Base-by-base conservation (phyloP, 1,140 invertebrate genomes). In the Drosophila cardini region DNA sequence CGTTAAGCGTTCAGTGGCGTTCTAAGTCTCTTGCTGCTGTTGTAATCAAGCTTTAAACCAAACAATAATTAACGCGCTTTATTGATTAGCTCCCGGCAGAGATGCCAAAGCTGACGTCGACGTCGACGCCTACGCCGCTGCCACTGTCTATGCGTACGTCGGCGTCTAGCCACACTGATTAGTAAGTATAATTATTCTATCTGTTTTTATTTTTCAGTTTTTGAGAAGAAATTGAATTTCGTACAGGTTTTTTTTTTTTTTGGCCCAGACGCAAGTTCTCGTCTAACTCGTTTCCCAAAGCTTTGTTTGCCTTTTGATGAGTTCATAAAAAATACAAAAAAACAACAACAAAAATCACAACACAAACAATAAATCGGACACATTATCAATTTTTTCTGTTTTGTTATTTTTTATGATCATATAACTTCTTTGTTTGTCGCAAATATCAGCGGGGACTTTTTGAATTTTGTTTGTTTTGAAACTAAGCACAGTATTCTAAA, bases 11-110 rank as follows among this genome's bases (percentile, higher is more conserved):
- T 80, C 78, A 15, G 42, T 68, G 46, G 58, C 77, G 80, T 89
- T 89, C 84, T 89, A 89, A 89, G 53, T 80, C 61, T 15, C 68
- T 53, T 55, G 71, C 80, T 71, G 80, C 70, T 75, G 63, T 78
- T 81, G 72, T 84, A 89, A 89, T 89, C 84, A 78, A 52, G 80
- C 84, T 89, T 89, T 84, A 89, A 89, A 80, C 84, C 87, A 80
- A 89, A 89, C 84, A 84, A 84, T 84, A 89, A 89, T 89, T 89
- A 89, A 84, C 85, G 84, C 71, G 82, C 68, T 63, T 72, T 73
- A 84, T 84, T 82, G 80, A 79, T 75, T 71, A 71, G 53, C 58
- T 60, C 42, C 53, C 48, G 40, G 9, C 50, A 4, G 16, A 30
- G 46, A 18, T 45, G 1, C 9, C 53, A 16, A 9, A 26, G 64